Evolutionary conservation across 2,113 vertebrate species (phyloP).

Genomic region (Tragulus kanchil): DNA sequence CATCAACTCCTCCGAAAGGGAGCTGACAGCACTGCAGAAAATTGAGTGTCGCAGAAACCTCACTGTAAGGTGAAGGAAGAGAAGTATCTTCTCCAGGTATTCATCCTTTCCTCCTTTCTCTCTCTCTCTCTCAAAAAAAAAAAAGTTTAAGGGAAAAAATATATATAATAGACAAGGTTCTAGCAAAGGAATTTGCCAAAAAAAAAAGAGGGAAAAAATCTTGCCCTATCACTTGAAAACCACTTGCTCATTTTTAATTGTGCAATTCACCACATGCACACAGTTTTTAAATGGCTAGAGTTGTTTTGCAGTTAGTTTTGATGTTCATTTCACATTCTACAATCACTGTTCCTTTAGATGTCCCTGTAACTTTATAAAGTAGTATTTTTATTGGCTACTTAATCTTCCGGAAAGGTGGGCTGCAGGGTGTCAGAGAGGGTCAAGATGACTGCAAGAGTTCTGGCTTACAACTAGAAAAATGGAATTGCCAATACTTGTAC

Average conservation of each 20-base stretch:
- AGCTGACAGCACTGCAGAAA: conserved; percentile 70
- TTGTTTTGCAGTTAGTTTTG: background rate
- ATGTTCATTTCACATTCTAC: background rate
- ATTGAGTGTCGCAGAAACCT: conserved; percentile 54
- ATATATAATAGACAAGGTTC: background rate
- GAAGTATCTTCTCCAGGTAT: conserved; percentile 5
- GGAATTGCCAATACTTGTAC: background rate
- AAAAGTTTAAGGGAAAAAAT: background rate
- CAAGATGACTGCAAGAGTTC: background rate
- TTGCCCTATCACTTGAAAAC: background rate
- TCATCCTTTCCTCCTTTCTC: conserved; percentile 43
- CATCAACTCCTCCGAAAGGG: conserved; percentile 71
- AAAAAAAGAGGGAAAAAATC: background rate
- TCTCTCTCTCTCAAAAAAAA: conserved; percentile 70
- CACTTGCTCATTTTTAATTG: background rate
- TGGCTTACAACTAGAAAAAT: background rate
- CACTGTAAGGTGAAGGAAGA: conserved; percentile 21
- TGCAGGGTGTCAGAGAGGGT: background rate
- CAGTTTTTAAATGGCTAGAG: background rate
- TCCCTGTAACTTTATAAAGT: background rate
- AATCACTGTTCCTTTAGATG: background rate
- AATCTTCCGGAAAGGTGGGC: background rate
- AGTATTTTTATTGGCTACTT: background rate
- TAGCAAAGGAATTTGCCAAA: background rate
- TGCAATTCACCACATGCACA: background rate